A percentile compares a stretch with the other conserved stretches of the same genome.
Evolutionary conservation across 2,888 invertebrate genomes (phyloP).

Genomic region (Aphodius sticticus): DNA sequence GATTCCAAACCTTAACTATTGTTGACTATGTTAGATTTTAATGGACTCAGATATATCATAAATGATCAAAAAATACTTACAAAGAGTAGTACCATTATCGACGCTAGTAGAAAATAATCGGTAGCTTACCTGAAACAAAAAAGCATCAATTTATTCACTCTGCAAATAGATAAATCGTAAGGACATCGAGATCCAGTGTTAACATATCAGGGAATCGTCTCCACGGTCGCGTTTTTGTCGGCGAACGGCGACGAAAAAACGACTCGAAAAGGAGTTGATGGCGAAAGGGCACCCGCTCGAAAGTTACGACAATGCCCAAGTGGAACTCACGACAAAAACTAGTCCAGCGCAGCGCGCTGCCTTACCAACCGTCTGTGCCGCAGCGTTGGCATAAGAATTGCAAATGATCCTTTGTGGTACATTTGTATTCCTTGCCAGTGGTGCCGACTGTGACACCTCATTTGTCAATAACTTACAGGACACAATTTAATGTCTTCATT

Average conservation of each 20-base stretch:
- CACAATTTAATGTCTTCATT: constrained; percentile 55
- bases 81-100: no score
- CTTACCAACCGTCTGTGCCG: constrained; percentile 33
- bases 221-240: not conserved
- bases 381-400: constrained; percentile 52
- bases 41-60: no score
- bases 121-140: not conserved
- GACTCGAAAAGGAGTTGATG: not conserved
- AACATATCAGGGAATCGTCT: not conserved
- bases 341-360: constrained; percentile 45
- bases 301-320: constrained; percentile 41
- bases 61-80: no score
- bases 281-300: constrained; percentile 33
- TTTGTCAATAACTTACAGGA: constrained; percentile 59
- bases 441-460: constrained; percentile 59
- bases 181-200: constrained; percentile 4
- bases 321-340: constrained; percentile 49
- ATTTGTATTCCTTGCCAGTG: constrained; percentile 59
- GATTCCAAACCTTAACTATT: no score
- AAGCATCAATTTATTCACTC: not conserved
- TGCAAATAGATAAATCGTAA: not conserved
- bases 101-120: not conserved
- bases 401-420: constrained; percentile 55
- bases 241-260: not conserved
- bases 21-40: no score